These are phyloP conservation scores for Cryptosula pallasiana DNA, from an alignment of 2,888 invertebrate species.

Conservation along the genomic window DNA sequence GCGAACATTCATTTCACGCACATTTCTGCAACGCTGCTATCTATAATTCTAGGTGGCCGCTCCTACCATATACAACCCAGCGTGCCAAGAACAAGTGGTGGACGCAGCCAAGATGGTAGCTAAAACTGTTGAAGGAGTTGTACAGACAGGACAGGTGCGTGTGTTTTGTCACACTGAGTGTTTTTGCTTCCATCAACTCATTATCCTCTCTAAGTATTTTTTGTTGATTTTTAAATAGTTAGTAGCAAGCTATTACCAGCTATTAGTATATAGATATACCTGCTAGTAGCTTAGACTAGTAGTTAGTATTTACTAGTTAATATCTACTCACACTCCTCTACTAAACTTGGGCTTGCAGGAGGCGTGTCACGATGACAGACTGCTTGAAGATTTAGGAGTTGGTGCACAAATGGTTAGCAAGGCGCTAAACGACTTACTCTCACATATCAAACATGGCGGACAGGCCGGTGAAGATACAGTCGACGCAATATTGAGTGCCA, in stretches of 20 bases:
- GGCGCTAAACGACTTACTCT: slow-evolving; percentile 80
- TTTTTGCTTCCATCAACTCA: too few species aligned
- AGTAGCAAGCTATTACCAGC: too few species aligned
- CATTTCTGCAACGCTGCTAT: too few species aligned
- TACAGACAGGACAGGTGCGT: slow-evolving; percentile 58
- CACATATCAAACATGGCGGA: slow-evolving; percentile 68
- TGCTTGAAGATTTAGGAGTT: slow-evolving; percentile 69
- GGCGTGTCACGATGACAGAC: slow-evolving; percentile 62
- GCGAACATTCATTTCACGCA: too few species aligned
- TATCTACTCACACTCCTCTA: too few species aligned
- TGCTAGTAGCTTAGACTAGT: too few species aligned
- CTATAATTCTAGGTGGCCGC: slow-evolving; percentile 62
- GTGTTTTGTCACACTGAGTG: too few species aligned
- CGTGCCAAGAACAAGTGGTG: slow-evolving; percentile 78
- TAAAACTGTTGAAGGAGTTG: slow-evolving; percentile 80
- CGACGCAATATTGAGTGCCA: slow-evolving; percentile 81
- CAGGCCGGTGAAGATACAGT: slow-evolving; percentile 70
- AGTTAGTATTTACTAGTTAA: too few species aligned
- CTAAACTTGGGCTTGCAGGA: too few species aligned
- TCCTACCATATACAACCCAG: slow-evolving; percentile 59
- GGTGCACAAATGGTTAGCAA: slow-evolving; percentile 85
- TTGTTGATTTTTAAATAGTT: too few species aligned
- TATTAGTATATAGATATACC: too few species aligned
- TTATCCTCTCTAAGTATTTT: too few species aligned
- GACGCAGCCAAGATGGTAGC: slow-evolving; percentile 90